A percentile compares a stretch with the other conserved stretches of the same genome.
Evolutionary conservation across 2,797 vertebrate genomes (phyloP).

Genomic region (Heteromormyrus szaboi): DNA sequence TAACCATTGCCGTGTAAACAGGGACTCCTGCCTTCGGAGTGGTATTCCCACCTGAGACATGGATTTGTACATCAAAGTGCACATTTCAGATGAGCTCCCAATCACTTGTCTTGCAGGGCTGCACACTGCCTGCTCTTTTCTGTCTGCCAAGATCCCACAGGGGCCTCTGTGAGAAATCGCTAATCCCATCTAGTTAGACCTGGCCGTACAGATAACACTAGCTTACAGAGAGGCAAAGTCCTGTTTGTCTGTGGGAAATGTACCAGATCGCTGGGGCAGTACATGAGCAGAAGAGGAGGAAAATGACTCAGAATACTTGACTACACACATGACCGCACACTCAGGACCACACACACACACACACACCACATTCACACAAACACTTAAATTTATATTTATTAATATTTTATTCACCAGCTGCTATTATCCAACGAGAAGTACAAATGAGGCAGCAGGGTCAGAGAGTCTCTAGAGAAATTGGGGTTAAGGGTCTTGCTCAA

Average conservation of each 20-base stretch:
- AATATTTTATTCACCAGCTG: neutral
- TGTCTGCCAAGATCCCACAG: conserved; percentile 1
- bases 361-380: neutral
- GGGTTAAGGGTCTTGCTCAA: neutral
- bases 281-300: neutral
- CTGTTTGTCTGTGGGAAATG: conserved; percentile 1
- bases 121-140: conserved; percentile 19
- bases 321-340: neutral
- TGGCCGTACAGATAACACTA: conserved; percentile 17
- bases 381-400: neutral
- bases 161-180: conserved; percentile 13
- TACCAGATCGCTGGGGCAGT: neutral
- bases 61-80: conserved; percentile 48
- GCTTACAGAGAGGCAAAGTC: neutral
- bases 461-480: neutral
- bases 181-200: conserved; percentile 24
- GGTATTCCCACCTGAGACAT: conserved; percentile 48
- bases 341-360: neutral
- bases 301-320: neutral
- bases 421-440: neutral
- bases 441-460: neutral
- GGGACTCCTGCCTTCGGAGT: conserved; percentile 28
- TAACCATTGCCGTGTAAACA: conserved; percentile 43
- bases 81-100: conserved; percentile 43
- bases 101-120: conserved; percentile 33